phyloP scores from a whole-genome alignment of 2,113 vertebrate genomes.

The Erythrocebus patas region DNA sequence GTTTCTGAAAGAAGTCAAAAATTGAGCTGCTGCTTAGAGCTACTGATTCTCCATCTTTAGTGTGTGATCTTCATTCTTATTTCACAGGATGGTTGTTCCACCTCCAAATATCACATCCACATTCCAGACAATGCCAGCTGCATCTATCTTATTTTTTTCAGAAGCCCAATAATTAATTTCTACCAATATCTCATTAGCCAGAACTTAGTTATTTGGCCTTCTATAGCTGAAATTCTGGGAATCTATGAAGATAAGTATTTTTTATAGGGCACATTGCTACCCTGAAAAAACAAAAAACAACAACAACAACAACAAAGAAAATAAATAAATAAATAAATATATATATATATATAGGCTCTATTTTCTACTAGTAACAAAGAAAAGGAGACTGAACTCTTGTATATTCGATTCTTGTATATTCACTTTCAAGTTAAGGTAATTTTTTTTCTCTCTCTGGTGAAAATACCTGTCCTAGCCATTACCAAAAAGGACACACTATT shows the following conservation, averaged over 20 bases:
- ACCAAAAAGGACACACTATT: neutral
- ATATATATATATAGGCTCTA: neutral
- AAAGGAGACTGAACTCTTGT: neutral
- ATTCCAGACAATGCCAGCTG: neutral
- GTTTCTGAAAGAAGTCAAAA: neutral
- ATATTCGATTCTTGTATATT: neutral
- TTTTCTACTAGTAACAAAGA: neutral
- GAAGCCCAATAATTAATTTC: neutral
- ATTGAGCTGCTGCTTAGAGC: neutral
- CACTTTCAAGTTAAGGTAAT: conserved; percentile 1
- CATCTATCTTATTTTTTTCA: neutral
- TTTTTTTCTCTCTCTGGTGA: neutral
- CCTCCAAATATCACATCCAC: neutral
- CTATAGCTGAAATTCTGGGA: neutral
- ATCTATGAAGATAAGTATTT: neutral
- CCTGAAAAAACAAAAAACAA: neutral
- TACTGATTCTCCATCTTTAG: neutral
- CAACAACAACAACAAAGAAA: too few species aligned
- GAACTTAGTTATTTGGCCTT: neutral
- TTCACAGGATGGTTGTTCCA: neutral
- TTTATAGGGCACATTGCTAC: neutral
- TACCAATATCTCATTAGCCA: neutral
- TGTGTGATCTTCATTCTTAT: neutral
- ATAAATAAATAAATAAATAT: too few species aligned
- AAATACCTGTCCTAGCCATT: neutral